These are phyloP conservation scores for Hypanus sabinus DNA, from an alignment of 2,113 vertebrate species.

Conservation along the genomic window DNA sequence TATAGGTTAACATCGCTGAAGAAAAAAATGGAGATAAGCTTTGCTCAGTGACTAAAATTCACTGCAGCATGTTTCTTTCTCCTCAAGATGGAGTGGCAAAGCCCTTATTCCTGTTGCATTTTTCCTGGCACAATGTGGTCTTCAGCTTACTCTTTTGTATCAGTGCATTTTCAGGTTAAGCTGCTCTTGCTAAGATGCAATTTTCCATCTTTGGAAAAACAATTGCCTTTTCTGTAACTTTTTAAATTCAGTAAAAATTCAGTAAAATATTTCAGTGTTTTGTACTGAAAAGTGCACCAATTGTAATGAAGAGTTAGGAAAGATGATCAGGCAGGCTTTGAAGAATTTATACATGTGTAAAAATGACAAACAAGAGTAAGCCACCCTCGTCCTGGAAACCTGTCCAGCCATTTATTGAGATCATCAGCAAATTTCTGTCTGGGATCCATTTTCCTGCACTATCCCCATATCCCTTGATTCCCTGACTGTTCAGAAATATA, in stretches of 20 bases:
- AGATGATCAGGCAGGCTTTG: too few relatives aligned
- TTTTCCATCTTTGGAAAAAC: background rate
- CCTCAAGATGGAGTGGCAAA: background rate
- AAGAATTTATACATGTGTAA: too few relatives aligned
- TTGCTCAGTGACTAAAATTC: background rate
- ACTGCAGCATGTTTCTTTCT: background rate
- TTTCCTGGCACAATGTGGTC: background rate
- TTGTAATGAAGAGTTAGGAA: background rate
- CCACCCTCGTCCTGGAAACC: too few relatives aligned
- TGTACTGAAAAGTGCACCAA: too few relatives aligned
- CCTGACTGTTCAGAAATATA: too few relatives aligned
- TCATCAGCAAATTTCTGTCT: too few relatives aligned
- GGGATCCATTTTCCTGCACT: too few relatives aligned
- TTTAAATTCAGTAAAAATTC: background rate
- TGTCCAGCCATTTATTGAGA: too few relatives aligned
- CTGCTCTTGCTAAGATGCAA: background rate
- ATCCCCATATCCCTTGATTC: too few relatives aligned
- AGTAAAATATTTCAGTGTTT: background rate
- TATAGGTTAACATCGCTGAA: background rate
- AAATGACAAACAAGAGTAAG: too few relatives aligned
- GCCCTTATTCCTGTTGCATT: background rate
- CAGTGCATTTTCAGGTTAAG: too few relatives aligned
- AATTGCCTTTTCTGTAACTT: background rate
- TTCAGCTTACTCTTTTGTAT: background rate
- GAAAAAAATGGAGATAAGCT: background rate